These are phyloP conservation scores for Halyomorpha halys DNA, from an alignment of 1,140 invertebrate species.

Conservation along the genomic window DNA sequence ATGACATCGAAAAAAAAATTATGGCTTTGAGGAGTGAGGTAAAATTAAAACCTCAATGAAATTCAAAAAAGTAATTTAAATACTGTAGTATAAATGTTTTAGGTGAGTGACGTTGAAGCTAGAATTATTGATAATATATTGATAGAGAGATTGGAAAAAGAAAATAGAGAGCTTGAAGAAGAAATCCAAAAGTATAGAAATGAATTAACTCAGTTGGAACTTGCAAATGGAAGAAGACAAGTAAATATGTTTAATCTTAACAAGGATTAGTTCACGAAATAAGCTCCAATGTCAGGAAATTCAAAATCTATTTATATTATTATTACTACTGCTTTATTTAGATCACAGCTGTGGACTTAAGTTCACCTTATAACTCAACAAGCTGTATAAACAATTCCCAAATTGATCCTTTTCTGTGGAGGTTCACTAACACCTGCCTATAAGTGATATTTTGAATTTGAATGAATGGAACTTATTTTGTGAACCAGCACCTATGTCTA, in stretches of 20 bases:
- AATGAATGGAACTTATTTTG: too few relatives aligned
- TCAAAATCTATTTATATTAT: too few relatives aligned
- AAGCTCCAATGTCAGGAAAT: too few relatives aligned
- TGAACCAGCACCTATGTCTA: too few relatives aligned
- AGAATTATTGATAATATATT: conserved; percentile 30
- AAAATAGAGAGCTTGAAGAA: conserved; percentile 20
- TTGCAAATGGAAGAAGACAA: neutral
- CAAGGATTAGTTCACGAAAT: too few relatives aligned
- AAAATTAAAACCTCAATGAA: neutral
- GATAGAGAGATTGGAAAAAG: conserved; percentile 8
- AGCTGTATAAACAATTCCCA: too few relatives aligned
- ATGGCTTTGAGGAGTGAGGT: conserved; percentile 6
- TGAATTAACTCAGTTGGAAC: conserved; percentile 3
- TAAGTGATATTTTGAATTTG: too few relatives aligned
- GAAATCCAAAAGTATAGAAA: conserved; percentile 28
- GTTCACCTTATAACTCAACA: too few relatives aligned
- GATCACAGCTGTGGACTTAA: too few relatives aligned
- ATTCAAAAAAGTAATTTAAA: neutral
- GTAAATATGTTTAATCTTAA: conserved; percentile 2
- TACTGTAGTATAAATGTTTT: neutral
- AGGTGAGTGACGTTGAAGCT: conserved; percentile 34
- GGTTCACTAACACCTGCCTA: too few relatives aligned
- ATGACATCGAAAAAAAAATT: conserved; percentile 1
- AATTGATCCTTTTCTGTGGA: too few relatives aligned
- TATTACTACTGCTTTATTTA: too few relatives aligned